Evolutionary conservation across 1,140 invertebrate species (phyloP).

Genomic region (Tenebrio molitor): DNA sequence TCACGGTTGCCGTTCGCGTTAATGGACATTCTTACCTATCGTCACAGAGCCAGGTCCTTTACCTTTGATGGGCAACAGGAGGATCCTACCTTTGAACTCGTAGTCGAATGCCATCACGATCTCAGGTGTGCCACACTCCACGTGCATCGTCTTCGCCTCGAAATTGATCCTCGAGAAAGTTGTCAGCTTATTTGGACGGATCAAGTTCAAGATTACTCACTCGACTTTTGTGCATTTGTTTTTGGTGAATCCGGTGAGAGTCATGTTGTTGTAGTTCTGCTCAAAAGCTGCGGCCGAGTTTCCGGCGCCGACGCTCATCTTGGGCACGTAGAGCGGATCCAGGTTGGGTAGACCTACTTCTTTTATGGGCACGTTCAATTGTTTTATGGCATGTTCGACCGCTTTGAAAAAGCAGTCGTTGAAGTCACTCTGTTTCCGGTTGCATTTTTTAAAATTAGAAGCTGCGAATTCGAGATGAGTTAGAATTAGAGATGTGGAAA

Average conservation of each 20-base stretch:
- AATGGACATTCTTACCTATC: neutral
- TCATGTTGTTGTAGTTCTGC: constrained; percentile 46
- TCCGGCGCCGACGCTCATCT: constrained; percentile 27
- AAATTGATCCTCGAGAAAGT: neutral
- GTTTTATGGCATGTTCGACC: neutral
- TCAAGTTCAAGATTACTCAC: constrained; percentile 11
- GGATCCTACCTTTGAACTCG: neutral
- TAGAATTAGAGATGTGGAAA: too few species aligned
- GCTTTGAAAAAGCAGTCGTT: neutral
- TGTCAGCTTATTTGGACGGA: too few species aligned
- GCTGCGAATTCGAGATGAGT: too few species aligned
- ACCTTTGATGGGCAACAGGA: constrained; percentile 10
- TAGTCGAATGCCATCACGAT: neutral
- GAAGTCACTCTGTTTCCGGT: too few species aligned
- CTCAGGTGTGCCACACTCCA: neutral
- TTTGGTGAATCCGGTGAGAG: neutral
- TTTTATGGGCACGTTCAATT: neutral
- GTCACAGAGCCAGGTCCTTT: neutral
- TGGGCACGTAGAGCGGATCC: constrained; percentile 26
- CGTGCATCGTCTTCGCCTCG: neutral
- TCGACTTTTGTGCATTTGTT: neutral
- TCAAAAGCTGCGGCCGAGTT: constrained; percentile 30
- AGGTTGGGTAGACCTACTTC: neutral
- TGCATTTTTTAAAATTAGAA: too few species aligned
- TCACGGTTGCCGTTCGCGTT: neutral